A percentile compares a stretch with the other conserved stretches of the same genome.
Evolutionary conservation across 2,888 invertebrate species (phyloP).

Genomic region (Dioctria rufipes): DNA sequence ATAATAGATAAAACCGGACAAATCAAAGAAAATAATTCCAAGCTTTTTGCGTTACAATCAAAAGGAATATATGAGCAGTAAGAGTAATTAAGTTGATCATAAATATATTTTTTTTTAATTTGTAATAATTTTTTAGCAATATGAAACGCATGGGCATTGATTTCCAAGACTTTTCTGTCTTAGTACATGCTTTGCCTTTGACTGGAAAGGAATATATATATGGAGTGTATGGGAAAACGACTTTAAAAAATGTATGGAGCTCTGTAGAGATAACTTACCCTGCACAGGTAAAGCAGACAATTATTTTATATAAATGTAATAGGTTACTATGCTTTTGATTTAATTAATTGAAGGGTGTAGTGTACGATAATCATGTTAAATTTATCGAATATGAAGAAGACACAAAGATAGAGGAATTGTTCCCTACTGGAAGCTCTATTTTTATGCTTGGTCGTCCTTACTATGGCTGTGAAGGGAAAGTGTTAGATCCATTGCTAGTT

Average conservation of each 20-base stretch:
- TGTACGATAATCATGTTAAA: constrained; percentile 72
- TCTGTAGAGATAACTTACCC: constrained; percentile 77
- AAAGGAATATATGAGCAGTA: constrained; percentile 74
- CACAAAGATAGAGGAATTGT: constrained; percentile 74
- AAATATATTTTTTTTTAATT: constrained; percentile 60
- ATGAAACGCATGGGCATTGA: constrained; percentile 84
- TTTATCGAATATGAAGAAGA: constrained; percentile 68
- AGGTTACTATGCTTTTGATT: too few relatives aligned
- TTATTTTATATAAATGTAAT: constrained; percentile 53
- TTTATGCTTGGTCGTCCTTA: constrained; percentile 86
- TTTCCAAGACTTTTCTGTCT: constrained; percentile 77
- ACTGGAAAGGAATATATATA: constrained; percentile 79
- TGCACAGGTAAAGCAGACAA: constrained; percentile 63
- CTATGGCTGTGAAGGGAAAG: constrained; percentile 86
- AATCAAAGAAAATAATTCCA: constrained; percentile 65
- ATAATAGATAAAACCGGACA: constrained; percentile 67
- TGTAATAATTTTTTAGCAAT: constrained; percentile 73
- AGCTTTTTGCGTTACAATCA: constrained; percentile 73
- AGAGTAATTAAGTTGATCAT: constrained; percentile 64
- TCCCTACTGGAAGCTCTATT: constrained; percentile 78
- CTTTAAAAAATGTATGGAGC: constrained; percentile 83
- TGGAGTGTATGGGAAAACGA: constrained; percentile 76
- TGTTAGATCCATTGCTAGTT: constrained; percentile 71
- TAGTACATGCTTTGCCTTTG: constrained; percentile 82
- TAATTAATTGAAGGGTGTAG: constrained; percentile 75